Base-by-base conservation (phyloP, 2,113 vertebrate genomes). In the Ardeotis arabs region DNA sequence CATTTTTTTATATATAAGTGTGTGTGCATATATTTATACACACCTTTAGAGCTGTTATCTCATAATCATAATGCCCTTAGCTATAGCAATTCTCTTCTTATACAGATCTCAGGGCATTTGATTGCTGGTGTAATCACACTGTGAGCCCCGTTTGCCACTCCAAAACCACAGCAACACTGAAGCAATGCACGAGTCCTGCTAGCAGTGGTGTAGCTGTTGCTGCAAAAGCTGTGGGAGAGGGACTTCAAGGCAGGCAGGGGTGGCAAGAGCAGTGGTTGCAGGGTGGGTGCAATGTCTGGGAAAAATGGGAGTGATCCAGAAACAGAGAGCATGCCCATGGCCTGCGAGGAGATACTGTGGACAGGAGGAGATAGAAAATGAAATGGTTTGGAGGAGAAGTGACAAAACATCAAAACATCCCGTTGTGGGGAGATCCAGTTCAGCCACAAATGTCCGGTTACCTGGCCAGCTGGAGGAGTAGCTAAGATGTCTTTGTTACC, bases 11-110 rank as follows among this genome's bases (percentile, higher is more conserved):
- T 50, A 35, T 33, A 33, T 18, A 64, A 44, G 25, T 70, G 4
- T 70, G 8, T 60, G 0, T 45, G 1, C n/a, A 4, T 35, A 9
- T 37, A 15, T 37, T 4, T 35, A 9, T 41, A 14, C 37, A 19
- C 7, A 50, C 2, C 2, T 41, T 50, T 11, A 73, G 12, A 60
- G 4, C 16, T 67, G 33, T 31, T 35, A 20, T 25, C 14, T 85
- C 35, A 73, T 49, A 49, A 29, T 20, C 35, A 27, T 39, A 4
- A 52, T 41, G 20, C 35, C 28, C 14, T 79, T 37, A 53, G 20
- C 24, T n/a, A 24, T 10, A 80, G 17, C 7, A 76, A 14, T 73
- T 59, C 8, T 45, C 9, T 63, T 64, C n/a, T 84, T 58, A 29
- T 27, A 47, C 22, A 58, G 12, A 39, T 35, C 44, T 33, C 13